Evolutionary conservation across 1,140 invertebrate genomes (phyloP), one percentile per base, ranked within the genome.

Genomic region (Campoletis sonorensis): DNA sequence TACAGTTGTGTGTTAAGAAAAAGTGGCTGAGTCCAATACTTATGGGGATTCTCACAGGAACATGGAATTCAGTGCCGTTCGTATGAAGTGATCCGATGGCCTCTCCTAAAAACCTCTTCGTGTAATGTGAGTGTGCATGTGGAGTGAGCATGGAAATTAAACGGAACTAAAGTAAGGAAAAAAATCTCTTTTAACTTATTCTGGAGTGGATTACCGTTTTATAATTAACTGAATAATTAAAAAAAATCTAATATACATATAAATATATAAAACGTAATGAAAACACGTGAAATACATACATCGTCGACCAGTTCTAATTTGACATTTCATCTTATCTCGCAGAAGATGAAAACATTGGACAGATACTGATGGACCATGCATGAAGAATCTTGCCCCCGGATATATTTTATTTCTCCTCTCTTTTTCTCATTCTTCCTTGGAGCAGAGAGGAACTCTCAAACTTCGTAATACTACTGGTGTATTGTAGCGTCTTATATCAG

Each of bases 351-450:
- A 54, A 18, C n/a, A 54, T n/a, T 1, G 18, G n/a, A n/a, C 18
- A n/a, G 51, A 54, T 54, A 11, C 51, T 54, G 51, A 64, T 27
- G 21, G 61, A 64, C 61, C 61, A 23, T 58, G 21, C 54, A 58
- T n/a, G 23, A 23, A 64, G 61, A 23, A 64, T 64, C 21, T 64
- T 27, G 27, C 23, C n/a, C 4, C 0, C n/a, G 27, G 61, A 26
- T 26, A 26, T 64, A 15, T 64, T 27, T 26, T 16, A 26, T 26
- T 26, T 21, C 4, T 21, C 11, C 58, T 26, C 61, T 64, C 21
- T 13, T 26, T 13, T 23, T 23, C 54, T n/a, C 16, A n/a, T 21
- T 58, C 18, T 23, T 23, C 21, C 1, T 58, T 23, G 61, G 3
- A 23, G n/a, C 27, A n/a, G 30, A 70, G 51, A 54, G 16, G n/a